These are phyloP conservation scores for Macropodus opercularis DNA, from an alignment of 2,797 vertebrate genomes.

Conservation along the genomic window DNA sequence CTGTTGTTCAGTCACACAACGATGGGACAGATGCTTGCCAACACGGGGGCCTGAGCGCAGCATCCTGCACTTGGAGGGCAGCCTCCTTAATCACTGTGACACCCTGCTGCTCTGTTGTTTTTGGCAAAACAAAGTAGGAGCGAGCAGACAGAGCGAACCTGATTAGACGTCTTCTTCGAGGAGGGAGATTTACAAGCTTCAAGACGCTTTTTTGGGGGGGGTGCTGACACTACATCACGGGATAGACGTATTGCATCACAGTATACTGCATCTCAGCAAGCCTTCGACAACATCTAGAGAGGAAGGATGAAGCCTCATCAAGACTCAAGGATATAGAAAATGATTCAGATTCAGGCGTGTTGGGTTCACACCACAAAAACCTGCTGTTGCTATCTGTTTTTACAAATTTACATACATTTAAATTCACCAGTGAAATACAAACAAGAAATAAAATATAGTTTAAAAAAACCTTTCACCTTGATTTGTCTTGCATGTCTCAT, in stretches of 20 bases:
- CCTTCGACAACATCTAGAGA: not conserved
- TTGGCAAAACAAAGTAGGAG: constrained; percentile 52
- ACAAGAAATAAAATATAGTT: too few relatives aligned
- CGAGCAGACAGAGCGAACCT: constrained; percentile 48
- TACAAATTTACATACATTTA: too few relatives aligned
- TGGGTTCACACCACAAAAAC: too few relatives aligned
- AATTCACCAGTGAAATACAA: too few relatives aligned
- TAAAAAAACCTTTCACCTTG: too few relatives aligned
- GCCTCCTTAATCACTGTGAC: constrained; percentile 67
- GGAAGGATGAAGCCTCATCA: not conserved
- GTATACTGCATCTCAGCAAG: not conserved
- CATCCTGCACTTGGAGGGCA: constrained; percentile 56
- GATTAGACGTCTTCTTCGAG: constrained; percentile 56
- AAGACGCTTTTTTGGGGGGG: constrained; percentile 10
- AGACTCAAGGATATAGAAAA: not conserved
- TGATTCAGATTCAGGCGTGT: not conserved
- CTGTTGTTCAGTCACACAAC: constrained; percentile 19
- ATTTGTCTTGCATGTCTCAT: too few relatives aligned
- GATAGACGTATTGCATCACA: not conserved
- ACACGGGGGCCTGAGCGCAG: constrained; percentile 50
- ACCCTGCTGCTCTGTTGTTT: constrained; percentile 58
- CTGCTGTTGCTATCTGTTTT: too few relatives aligned
- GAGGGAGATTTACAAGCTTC: constrained; percentile 44
- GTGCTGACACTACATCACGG: constrained; percentile 12
- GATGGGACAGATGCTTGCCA: constrained; percentile 57